phyloP scores from a whole-genome alignment of 2,888 invertebrate species.

The Ephialtes manifestator region DNA sequence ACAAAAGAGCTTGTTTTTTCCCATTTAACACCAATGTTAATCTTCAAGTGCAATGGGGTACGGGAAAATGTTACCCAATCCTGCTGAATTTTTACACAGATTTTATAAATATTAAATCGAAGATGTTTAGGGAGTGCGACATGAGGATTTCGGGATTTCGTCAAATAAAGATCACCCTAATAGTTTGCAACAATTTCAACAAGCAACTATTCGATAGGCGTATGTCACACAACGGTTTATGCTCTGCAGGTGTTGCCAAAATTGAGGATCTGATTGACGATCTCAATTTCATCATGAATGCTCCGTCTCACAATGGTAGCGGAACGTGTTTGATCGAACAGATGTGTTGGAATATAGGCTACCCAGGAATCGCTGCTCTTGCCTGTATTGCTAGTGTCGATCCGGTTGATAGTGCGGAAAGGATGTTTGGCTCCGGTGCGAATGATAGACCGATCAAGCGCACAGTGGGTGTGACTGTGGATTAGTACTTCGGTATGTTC shows the following conservation, averaged over 20 bases:
- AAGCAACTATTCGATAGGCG: not conserved
- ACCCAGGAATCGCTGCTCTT: not conserved
- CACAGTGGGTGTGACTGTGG: slow-evolving; percentile 15
- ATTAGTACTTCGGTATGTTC: not conserved
- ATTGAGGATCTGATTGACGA: not conserved
- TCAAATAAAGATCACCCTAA: too few species aligned
- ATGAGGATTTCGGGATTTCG: too few species aligned
- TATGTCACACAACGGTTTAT: not conserved
- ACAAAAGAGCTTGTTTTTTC: too few species aligned
- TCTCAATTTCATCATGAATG: not conserved
- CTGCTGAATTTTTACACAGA: too few species aligned
- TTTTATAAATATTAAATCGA: too few species aligned
- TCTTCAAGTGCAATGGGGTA: too few species aligned
- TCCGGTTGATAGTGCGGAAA: slow-evolving; percentile 30
- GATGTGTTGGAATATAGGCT: not conserved
- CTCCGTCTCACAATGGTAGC: not conserved
- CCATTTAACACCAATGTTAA: too few species aligned
- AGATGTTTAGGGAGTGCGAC: too few species aligned
- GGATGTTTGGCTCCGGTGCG: slow-evolving; percentile 3
- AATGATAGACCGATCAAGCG: slow-evolving; percentile 52
- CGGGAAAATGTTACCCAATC: too few species aligned
- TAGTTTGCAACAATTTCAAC: not conserved
- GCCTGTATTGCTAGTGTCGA: slow-evolving; percentile 18
- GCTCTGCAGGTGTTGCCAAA: not conserved
- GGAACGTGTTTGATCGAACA: not conserved